These are phyloP conservation scores for Cecropterus lyciades DNA, from an alignment of 1,140 invertebrate species.

Conservation along the genomic window DNA sequence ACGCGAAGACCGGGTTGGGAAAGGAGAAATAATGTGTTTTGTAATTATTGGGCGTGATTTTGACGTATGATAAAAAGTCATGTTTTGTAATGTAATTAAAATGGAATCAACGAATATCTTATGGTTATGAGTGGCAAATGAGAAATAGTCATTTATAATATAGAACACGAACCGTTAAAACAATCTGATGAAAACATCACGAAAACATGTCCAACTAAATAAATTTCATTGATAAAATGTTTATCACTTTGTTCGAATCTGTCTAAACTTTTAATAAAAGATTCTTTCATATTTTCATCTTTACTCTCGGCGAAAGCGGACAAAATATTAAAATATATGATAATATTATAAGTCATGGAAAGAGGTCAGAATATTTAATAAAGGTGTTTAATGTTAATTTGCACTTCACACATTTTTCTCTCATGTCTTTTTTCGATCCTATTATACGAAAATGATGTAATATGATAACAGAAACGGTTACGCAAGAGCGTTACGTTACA, in stretches of 20 bases:
- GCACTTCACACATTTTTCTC: background rate
- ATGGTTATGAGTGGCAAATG: no score
- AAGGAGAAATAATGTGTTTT: no score
- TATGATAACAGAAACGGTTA: no score
- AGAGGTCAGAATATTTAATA: conserved; percentile 5
- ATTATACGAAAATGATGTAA: background rate
- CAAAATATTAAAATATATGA: conserved; percentile 1
- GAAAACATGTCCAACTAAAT: background rate
- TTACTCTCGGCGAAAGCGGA: background rate
- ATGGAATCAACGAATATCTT: no score
- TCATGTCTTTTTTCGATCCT: background rate
- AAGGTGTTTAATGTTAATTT: conserved; percentile 9
- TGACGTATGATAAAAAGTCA: no score
- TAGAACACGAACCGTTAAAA: no score
- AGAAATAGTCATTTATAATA: no score
- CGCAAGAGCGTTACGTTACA: no score
- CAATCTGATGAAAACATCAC: no score
- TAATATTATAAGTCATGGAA: background rate
- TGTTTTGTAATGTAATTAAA: no score
- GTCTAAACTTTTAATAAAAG: background rate
- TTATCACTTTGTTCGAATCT: background rate
- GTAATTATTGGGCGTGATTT: no score
- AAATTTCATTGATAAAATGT: background rate
- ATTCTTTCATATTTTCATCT: background rate
- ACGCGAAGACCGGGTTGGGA: background rate